phyloP scores from a whole-genome alignment of 2,797 vertebrate species.

The Anguilla obscura region DNA sequence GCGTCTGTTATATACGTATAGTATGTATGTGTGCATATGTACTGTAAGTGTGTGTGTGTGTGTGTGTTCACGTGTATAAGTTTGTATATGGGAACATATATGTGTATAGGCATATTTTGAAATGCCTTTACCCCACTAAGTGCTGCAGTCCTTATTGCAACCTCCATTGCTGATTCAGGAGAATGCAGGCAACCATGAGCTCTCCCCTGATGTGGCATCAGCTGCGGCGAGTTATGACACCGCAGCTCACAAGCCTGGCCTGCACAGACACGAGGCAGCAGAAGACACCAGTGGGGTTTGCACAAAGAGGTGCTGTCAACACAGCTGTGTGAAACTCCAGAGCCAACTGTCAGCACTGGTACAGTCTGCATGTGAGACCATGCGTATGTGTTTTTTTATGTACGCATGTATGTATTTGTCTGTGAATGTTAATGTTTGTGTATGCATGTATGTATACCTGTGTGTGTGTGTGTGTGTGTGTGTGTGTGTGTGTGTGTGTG shows the following conservation, averaged over 20 bases:
- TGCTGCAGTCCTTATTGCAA: too few relatives aligned
- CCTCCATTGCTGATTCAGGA: background rate
- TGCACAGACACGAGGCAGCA: too few relatives aligned
- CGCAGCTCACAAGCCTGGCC: too few relatives aligned
- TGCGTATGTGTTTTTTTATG: background rate
- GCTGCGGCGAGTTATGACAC: too few relatives aligned
- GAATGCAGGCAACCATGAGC: background rate
- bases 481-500: background rate
- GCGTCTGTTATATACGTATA: too few relatives aligned
- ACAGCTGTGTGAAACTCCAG: background rate
- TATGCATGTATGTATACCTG: background rate
- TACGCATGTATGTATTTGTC: background rate
- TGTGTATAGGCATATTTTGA: background rate
- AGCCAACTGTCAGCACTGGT: background rate
- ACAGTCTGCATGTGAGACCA: background rate
- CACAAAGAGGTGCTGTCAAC: background rate
- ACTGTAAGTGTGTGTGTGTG: slow-evolving; percentile 1
- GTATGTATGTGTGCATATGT: background rate
- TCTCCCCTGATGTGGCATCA: too few relatives aligned
- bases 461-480: background rate
- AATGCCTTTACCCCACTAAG: too few relatives aligned
- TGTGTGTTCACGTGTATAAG: slow-evolving; percentile 9
- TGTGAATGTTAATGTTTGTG: background rate
- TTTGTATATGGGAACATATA: slow-evolving; percentile 9
- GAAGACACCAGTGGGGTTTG: too few relatives aligned